Evolutionary conservation across 1,140 invertebrate species (phyloP), one percentile per base, ranked within the genome.

Genomic region (Copidosoma floridanum): DNA sequence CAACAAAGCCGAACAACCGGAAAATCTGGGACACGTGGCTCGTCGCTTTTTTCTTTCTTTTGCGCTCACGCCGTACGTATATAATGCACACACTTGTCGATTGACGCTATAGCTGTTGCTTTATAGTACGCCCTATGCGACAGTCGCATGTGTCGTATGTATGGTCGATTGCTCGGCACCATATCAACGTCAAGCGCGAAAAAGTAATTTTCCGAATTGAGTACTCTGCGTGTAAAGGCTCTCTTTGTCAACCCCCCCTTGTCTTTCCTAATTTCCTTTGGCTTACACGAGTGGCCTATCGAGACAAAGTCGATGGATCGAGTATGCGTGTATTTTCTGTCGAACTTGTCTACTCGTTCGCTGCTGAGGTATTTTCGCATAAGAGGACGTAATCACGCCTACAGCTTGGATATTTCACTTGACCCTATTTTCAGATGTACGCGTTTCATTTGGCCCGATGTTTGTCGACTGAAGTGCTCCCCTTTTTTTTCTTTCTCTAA

Each of bases 161-260:
- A n/a, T 10, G 35, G 18, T 26, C 32, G 44, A 57, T 57, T 57
- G 56, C 47, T 16, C 10, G 11, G 29, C 10, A 7, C 38, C 7
- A 41, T 41, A 11, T 10, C 6, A 10, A 16, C 16, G 38, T 16
- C 38, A 16, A 16, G 56, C 18, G 47, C 21, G 57, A 52, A 59
- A 58, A 59, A 59, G 57, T 52, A 29, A 59, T 59, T 59, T 59
- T 59, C 38, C 57, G 38, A 58, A 58, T 51, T 43, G 57, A 44
- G 37, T 35, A n/a, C n/a, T n/a, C n/a, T n/a, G n/a, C n/a, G n/a
- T n/a, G n/a, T n/a, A n/a, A n/a, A n/a, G n/a, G n/a, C n/a, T n/a
- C n/a, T n/a, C n/a, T n/a, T n/a, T n/a, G n/a, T n/a, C n/a, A n/a
- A n/a, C n/a, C n/a, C n/a, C n/a, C n/a, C n/a, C n/a, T n/a, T n/a